A percentile compares a stretch with the other conserved stretches of the same genome.
phyloP scores from a whole-genome alignment of 2,113 vertebrate species.

The Lepidothrix coronata region DNA sequence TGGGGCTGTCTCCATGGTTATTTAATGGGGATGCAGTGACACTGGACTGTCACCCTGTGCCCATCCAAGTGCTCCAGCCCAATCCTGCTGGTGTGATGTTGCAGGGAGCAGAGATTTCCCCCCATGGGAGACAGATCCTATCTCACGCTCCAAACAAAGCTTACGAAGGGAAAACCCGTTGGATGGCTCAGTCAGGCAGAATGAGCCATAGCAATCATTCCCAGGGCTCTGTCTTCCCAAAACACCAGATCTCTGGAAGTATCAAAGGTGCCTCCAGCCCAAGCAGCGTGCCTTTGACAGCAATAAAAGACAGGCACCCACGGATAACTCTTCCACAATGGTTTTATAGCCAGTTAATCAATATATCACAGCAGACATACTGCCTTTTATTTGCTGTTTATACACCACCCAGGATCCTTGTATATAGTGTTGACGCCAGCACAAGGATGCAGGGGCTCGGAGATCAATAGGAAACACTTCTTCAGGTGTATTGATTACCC shows the following conservation, averaged over 20 bases:
- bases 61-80: not conserved
- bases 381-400: conserved; percentile 18
- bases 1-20: accelerated
- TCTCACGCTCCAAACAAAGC: not conserved
- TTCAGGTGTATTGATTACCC: conserved; percentile 20
- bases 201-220: conserved; percentile 12
- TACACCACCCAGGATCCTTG: not conserved
- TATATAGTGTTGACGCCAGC: not conserved
- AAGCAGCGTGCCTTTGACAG: not conserved
- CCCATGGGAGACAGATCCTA: not conserved
- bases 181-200: not conserved
- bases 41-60: not conserved
- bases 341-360: conserved; percentile 28
- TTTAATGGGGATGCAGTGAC: not conserved
- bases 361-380: not conserved
- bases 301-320: not conserved
- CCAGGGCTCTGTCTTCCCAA: not conserved
- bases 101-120: not conserved
- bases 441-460: not conserved
- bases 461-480: conserved; percentile 18
- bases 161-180: not conserved
- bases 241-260: not conserved
- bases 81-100: not conserved
- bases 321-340: conserved; percentile 26
- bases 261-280: not conserved